Conservation (phyloP, 1,140 invertebrate genomes). For the Arctopsyche grandis region DNA sequence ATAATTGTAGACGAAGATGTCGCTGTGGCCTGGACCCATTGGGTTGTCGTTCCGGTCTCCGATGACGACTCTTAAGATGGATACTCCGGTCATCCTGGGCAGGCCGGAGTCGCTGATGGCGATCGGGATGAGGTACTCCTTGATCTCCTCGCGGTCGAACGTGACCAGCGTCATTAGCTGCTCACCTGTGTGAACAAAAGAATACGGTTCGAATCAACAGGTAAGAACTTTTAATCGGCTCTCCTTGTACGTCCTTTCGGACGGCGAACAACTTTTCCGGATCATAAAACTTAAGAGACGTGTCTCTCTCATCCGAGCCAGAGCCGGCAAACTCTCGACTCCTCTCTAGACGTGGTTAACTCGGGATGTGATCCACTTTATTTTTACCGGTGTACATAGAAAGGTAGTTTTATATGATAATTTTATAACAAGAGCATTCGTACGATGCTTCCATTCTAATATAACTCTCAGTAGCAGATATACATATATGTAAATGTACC, state of each 20-base stretch:
- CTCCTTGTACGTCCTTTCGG: neutral
- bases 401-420: too few species aligned
- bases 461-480: too few species aligned
- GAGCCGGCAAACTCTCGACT: neutral
- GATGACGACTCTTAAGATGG: constrained; percentile 85
- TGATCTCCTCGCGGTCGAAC: constrained; percentile 91
- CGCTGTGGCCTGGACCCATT: constrained; percentile 83
- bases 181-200: constrained; percentile 57
- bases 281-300: neutral
- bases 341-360: too few species aligned
- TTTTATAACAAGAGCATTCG: too few species aligned
- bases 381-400: too few species aligned
- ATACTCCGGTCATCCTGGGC: constrained; percentile 77
- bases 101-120: constrained; percentile 85
- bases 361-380: too few species aligned
- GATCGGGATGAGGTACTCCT: constrained; percentile 88
- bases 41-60: constrained; percentile 91
- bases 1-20: constrained; percentile 93
- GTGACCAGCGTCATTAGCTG: constrained; percentile 70
- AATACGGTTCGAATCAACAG: neutral
- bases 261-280: neutral
- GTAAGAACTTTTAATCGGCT: neutral
- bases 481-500: too few species aligned
- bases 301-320: neutral
- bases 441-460: too few species aligned